A percentile compares a stretch with the other conserved stretches of the same genome.
These are phyloP conservation scores for Piezodorus guildinii DNA, from an alignment of 1,140 invertebrate species.

Conservation along the genomic window DNA sequence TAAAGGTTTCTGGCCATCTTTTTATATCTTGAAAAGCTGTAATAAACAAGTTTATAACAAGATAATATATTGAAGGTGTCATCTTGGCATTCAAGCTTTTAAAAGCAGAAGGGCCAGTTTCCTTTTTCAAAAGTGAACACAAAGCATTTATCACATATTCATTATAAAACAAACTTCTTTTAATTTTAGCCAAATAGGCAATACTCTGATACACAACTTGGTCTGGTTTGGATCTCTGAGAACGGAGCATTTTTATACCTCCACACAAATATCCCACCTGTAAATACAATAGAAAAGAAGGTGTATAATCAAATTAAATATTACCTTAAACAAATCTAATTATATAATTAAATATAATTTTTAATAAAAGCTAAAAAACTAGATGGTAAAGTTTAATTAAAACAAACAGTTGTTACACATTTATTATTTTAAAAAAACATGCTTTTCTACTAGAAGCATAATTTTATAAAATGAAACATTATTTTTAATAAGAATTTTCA, in stretches of 20 bases:
- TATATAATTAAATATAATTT: constrained; percentile 11
- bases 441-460: no score
- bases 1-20: constrained; percentile 66
- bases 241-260: constrained; percentile 51
- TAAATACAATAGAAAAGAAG: constrained; percentile 26
- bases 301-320: constrained; percentile 7
- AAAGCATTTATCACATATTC: constrained; percentile 70
- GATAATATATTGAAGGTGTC: constrained; percentile 67
- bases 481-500: no score
- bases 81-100: constrained; percentile 54
- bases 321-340: no score
- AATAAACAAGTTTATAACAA: constrained; percentile 76
- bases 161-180: constrained; percentile 63
- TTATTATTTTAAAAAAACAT: no score
- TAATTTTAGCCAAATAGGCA: constrained; percentile 68
- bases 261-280: constrained; percentile 40
- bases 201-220: constrained; percentile 61
- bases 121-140: constrained; percentile 69
- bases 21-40: constrained; percentile 63
- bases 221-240: constrained; percentile 66
- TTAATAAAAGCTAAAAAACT: no score
- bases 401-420: no score
- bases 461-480: no score
- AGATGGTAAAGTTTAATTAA: no score
- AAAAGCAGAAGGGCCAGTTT: constrained; percentile 42